Evolutionary conservation across 2,888 invertebrate species (phyloP), one percentile per base, ranked within the genome.

Genomic region (Rhorus exstirpatorius): DNA sequence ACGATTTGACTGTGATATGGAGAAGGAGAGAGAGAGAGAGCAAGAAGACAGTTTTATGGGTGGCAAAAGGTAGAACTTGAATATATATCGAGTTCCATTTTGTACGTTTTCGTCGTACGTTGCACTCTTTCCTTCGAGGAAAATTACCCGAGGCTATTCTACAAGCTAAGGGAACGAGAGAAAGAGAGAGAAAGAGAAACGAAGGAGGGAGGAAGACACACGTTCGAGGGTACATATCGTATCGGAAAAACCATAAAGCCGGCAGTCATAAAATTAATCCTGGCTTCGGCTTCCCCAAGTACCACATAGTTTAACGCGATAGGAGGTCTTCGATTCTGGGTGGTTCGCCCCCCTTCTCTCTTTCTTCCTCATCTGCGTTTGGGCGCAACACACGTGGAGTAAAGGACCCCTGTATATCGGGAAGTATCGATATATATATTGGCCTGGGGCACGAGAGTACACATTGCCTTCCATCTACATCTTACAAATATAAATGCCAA

Each of bases 161-260:
- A 12, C 21, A 12, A 21, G 68, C 14, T 17, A 38, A 17, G 26
- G 53, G 6, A 14, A 46, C n/a, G 41, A 46, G 38, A 26, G 1
- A 10, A 10, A 10, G 12, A 53, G 6, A 21, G 26, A 14, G 14
- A 44, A 6, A 38, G 58, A 14, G 21, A 44, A 55, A 55, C 26
- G 38, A 55, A 44, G 38, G 58, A 14, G 21, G 31, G 65, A 55
- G 41, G 38, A 55, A 44, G 38, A 41, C 17, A 38, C n/a, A 31
- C 24, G 21, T 26, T 24, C 26, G 67, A 60, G 65, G 31, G 70
- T 70, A 44, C 38, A 35, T 53, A 65, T 75, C 65, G 80, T 83
- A 86, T 86, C 80, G 86, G 86, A 84, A 86, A 84, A 86, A 83
- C 84, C 83, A 84, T 86, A 83, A 83, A 86, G 65, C 83, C 55